Percentiles rank a stretch among this genome's conserved stretches.
These are phyloP conservation scores for Actinostola sp. DNA, from an alignment of 92 coral and sea anemone species.

Conservation along the genomic window DNA sequence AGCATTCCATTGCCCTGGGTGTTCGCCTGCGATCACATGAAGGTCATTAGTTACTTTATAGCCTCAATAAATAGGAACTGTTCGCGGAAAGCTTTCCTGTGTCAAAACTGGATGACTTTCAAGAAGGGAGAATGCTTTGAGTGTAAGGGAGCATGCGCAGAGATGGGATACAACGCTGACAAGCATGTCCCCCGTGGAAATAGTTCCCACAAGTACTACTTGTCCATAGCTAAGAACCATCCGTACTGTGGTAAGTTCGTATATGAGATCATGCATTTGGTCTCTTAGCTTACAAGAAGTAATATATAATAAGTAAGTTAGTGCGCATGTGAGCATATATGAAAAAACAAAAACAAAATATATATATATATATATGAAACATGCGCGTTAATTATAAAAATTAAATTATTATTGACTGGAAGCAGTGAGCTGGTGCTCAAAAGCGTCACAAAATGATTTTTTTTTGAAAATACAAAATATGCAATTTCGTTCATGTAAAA, in stretches of 20 bases:
- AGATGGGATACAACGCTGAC: constrained; percentile 91
- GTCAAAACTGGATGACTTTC: constrained; percentile 81
- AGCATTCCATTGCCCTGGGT: background rate
- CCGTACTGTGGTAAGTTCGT: constrained; percentile 74
- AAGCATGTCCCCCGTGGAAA: constrained; percentile 20
- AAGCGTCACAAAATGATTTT: too few relatives aligned
- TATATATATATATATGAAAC: too few relatives aligned
- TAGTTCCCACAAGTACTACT: constrained; percentile 38
- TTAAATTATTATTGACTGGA: too few relatives aligned
- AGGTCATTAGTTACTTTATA: constrained; percentile 75
- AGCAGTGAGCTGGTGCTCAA: too few relatives aligned
- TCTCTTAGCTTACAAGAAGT: too few relatives aligned
- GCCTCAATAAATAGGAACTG: constrained; percentile 77
- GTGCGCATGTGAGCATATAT: too few relatives aligned
- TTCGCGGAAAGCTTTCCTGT: constrained; percentile 67
- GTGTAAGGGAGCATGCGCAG: constrained; percentile 64
- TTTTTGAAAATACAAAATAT: too few relatives aligned
- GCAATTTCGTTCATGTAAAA: too few relatives aligned
- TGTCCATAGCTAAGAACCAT: constrained; percentile 39
- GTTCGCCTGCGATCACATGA: constrained; percentile 91
- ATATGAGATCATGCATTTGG: too few relatives aligned
- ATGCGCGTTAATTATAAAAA: too few relatives aligned
- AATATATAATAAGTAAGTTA: too few relatives aligned
- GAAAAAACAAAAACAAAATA: too few relatives aligned
- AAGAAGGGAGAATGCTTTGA: constrained; percentile 69